phyloP scores from a whole-genome alignment of 2,797 vertebrate genomes.

The Peromyscus attwateri region DNA sequence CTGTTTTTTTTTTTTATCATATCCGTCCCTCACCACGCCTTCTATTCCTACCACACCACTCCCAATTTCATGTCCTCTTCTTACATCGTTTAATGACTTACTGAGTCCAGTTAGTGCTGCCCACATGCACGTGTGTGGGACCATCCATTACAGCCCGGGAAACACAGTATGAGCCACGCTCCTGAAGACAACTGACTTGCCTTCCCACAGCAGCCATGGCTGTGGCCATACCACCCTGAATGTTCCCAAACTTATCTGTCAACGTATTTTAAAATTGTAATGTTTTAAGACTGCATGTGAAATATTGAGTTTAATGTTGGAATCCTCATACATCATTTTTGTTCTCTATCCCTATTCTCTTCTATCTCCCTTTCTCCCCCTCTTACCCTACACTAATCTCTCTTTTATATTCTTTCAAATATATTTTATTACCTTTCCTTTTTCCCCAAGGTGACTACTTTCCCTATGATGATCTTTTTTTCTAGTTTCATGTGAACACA shows the following conservation, averaged over 20 bases:
- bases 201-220: background rate
- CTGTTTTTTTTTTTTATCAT: background rate
- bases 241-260: background rate
- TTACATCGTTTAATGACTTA: background rate
- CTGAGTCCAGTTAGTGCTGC: background rate
- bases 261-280: background rate
- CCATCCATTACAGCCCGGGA: background rate
- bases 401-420: background rate
- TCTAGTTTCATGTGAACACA: background rate
- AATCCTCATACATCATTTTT: background rate
- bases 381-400: background rate
- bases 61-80: background rate
- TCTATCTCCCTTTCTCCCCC: background rate
- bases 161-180: background rate
- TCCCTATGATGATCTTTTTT: background rate
- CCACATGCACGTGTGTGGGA: background rate
- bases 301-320: background rate
- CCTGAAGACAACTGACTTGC: background rate
- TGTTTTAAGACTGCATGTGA: background rate
- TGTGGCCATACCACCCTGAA: background rate
- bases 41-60: background rate
- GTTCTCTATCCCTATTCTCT: background rate
- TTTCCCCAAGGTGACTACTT: background rate
- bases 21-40: background rate
- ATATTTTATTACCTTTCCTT: background rate